Base-by-base conservation (phyloP, 2,113 vertebrate species). In the Chaetura pelagica region DNA sequence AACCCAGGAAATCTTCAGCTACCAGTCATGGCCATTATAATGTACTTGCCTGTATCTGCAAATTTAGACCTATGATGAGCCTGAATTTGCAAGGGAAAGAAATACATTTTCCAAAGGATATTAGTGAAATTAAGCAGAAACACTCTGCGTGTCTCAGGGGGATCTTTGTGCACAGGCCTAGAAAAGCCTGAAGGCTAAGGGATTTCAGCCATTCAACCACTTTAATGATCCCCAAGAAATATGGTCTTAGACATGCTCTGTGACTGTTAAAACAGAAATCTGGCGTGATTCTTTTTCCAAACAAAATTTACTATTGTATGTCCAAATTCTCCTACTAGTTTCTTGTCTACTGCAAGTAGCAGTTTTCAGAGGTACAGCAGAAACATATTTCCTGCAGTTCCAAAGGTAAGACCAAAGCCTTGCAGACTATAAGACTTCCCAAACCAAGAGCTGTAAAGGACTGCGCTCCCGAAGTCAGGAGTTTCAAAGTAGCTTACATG, bases 11-110 rank as follows among this genome's bases (percentile, higher is more conserved):
- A 94, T 96, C 93, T 97, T 96, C 6, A 20, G 89, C 87, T 94
- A 97, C 97, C 98, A 95, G 93, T 98, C 97, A 98, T 96, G 32
- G 1, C 89, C 92, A 93, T 95, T 96, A 93, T 93, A 97, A 97
- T 85, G 84, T 94, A 94, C 85, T 82, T 92, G 91, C 84, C 80
- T 96, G 87, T 94, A 87, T 97, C 96, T 97, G 85, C 75, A 96
- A 94, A 97, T 97, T 96, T 92, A 93, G 73, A 71, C 87, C 89
- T 84, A 57, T 61, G 84, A 90, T 67, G 68, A 89, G 62, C 61
- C 73, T 44, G 34, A 82, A 72, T 72, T 96, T 90, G 54, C 61
- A 93, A 83, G 72, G 46, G 69, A 89, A 92, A 95, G 84, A 93
- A 64, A 58, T 62, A 71, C 51, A 84, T 32, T 94, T 86, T 95